phyloP scores from a whole-genome alignment of 2,113 vertebrate genomes.

The Aleadryas rufinucha region DNA sequence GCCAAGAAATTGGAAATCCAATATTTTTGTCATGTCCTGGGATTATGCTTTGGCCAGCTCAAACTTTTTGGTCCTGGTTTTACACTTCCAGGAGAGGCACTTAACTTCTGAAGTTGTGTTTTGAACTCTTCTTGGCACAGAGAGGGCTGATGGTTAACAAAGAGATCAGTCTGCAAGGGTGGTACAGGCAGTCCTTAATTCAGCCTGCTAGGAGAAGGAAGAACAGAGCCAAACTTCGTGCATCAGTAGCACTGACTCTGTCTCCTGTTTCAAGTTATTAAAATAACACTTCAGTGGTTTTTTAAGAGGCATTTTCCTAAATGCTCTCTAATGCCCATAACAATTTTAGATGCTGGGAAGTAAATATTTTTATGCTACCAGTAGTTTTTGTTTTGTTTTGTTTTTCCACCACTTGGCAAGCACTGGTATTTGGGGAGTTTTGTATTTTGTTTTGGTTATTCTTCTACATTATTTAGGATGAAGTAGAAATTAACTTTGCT shows the following conservation, averaged over 20 bases:
- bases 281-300: neutral
- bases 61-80: neutral
- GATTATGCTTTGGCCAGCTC: neutral
- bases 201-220: neutral
- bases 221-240: neutral
- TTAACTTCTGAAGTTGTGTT: neutral
- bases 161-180: neutral
- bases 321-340: neutral
- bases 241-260: neutral
- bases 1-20: neutral
- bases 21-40: neutral
- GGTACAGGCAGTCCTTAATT: neutral
- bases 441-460: conserved; percentile 28
- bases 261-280: neutral
- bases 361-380: conserved; percentile 29
- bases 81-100: neutral
- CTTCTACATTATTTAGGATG: neutral
- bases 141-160: neutral
- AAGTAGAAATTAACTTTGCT: conserved; percentile 1
- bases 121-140: neutral
- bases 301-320: neutral
- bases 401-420: neutral
- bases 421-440: neutral
- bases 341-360: neutral
- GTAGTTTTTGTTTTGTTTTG: neutral